Evolutionary conservation across 2,888 invertebrate species (phyloP).

Genomic region (Drosophila nr. perissopoda): DNA sequence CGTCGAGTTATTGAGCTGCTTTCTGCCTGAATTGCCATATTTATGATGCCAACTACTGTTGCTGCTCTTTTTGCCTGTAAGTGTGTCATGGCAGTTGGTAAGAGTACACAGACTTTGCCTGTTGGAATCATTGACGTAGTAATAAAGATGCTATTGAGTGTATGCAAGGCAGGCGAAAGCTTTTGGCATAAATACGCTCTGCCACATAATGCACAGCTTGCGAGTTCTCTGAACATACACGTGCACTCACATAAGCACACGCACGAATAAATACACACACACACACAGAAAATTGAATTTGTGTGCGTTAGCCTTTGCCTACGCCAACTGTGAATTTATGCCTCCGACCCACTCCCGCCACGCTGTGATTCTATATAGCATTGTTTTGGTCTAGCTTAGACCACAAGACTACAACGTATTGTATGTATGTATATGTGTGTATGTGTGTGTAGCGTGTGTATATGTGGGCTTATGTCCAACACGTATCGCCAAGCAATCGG

Average conservation of each 20-base stretch:
- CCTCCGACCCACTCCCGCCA: not conserved
- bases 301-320: slow-evolving; percentile 39
- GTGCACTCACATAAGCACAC: slow-evolving; percentile 8
- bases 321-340: slow-evolving; percentile 26
- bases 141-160: slow-evolving; percentile 62
- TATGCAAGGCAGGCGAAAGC: slow-evolving; percentile 63
- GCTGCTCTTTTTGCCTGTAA: slow-evolving; percentile 26
- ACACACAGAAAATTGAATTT: slow-evolving; percentile 72
- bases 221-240: slow-evolving; percentile 18
- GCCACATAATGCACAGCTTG: slow-evolving; percentile 62
- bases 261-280: slow-evolving; percentile 19
- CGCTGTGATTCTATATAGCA: slow-evolving; percentile 20
- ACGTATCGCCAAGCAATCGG: slow-evolving; percentile 53
- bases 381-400: slow-evolving; percentile 47
- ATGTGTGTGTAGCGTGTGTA: slow-evolving; percentile 1
- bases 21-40: slow-evolving; percentile 37
- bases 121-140: slow-evolving; percentile 27
- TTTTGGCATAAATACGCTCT: slow-evolving; percentile 62
- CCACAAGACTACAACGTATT: slow-evolving; percentile 41
- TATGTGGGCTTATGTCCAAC: slow-evolving; percentile 34
- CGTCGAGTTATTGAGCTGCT: slow-evolving; percentile 30
- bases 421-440: slow-evolving; percentile 7
- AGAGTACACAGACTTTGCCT: slow-evolving; percentile 45
- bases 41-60: slow-evolving; percentile 11
- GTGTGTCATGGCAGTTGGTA: slow-evolving; percentile 55